Conservation (phyloP, 2,888 invertebrate species). For the Agrochola macilenta region DNA sequence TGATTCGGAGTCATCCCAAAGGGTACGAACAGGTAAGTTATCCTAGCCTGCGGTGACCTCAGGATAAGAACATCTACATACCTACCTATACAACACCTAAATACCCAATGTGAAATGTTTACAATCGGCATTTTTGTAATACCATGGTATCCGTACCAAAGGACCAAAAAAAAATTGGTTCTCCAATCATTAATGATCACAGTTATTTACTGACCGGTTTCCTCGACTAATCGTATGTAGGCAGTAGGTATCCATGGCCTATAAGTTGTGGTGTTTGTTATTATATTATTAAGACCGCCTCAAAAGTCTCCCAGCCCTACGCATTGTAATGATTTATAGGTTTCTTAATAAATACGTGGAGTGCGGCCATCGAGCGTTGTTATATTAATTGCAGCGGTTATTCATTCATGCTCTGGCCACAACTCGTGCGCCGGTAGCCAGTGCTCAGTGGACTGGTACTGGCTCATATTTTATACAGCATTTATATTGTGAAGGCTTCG, state of each 20-base stretch:
- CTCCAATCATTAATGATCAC: not conserved
- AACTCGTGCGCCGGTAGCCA: conserved; percentile 20
- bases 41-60: not conserved
- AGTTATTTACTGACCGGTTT: not conserved
- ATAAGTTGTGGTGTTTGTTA: not conserved
- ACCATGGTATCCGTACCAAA: not conserved
- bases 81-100: not conserved
- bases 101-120: not conserved
- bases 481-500: conserved; percentile 9
- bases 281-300: not conserved
- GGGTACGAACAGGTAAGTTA: not conserved
- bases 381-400: conserved; percentile 78
- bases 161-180: not conserved
- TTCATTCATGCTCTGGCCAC: conserved; percentile 47
- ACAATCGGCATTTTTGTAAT: not conserved
- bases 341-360: conserved; percentile 88
- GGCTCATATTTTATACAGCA: conserved; percentile 22
- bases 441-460: conserved; percentile 20
- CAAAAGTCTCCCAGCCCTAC: conserved; percentile 60
- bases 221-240: not conserved
- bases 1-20: not conserved
- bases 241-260: not conserved
- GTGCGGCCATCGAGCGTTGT: conserved; percentile 74
- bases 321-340: conserved; percentile 86
- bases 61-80: not conserved